A percentile compares a stretch with the other conserved stretches of the same genome.
Conservation (phyloP, 2,113 vertebrate species). For the Cepphus grylle region DNA sequence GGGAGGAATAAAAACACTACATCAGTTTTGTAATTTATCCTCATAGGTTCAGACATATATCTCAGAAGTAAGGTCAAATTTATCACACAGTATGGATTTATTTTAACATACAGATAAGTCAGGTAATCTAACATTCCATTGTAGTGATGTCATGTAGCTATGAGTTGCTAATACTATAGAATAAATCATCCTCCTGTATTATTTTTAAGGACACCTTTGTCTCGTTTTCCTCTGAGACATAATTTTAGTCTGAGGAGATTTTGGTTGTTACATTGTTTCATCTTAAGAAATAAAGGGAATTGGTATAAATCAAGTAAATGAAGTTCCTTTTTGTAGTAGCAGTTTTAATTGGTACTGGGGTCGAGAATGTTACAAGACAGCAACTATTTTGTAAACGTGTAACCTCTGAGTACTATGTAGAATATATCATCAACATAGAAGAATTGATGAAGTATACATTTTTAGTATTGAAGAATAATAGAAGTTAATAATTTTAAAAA, state of each 20-base stretch:
- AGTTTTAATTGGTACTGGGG: background rate
- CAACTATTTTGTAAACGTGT: background rate
- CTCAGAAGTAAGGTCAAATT: background rate
- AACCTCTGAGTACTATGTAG: background rate
- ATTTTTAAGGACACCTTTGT: background rate
- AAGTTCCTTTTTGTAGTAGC: background rate
- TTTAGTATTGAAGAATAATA: background rate
- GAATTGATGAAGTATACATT: background rate
- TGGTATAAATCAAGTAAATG: background rate
- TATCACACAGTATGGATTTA: background rate
- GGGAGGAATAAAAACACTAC: background rate
- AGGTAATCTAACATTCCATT: background rate
- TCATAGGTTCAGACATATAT: background rate
- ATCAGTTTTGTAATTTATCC: background rate
- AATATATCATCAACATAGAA: background rate
- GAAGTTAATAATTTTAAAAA: background rate
- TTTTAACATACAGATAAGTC: background rate
- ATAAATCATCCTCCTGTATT: background rate
- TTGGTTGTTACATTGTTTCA: background rate
- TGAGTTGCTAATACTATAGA: background rate
- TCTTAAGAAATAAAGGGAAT: background rate
- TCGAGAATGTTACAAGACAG: background rate
- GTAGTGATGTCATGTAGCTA: background rate
- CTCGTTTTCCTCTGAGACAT: background rate
- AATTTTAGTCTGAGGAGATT: background rate